Percentiles rank a stretch among this genome's conserved stretches.
These are phyloP conservation scores for Brachionus sp. DNA, from an alignment of 1,140 invertebrate species.

Conservation along the genomic window DNA sequence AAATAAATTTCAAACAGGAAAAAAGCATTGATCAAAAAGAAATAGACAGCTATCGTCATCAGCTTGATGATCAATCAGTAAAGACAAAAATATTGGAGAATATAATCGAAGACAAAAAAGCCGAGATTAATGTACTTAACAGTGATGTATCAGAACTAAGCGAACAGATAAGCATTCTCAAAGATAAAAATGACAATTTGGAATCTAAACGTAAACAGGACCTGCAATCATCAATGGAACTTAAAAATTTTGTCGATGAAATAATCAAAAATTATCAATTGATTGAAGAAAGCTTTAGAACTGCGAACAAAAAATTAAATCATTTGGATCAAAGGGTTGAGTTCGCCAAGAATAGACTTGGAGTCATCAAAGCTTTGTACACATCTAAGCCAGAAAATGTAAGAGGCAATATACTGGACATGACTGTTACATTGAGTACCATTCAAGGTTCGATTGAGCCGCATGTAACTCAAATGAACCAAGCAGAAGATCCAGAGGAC, in stretches of 20 bases:
- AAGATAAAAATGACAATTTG: conserved; percentile 5
- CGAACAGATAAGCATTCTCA: conserved; percentile 9
- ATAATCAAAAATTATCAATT: conserved; percentile 27
- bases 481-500: neutral
- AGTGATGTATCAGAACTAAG: neutral
- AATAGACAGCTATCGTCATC: neutral
- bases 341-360: conserved; percentile 32
- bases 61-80: neutral
- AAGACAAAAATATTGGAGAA: conserved; percentile 11
- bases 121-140: conserved; percentile 5
- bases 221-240: neutral
- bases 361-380: conserved; percentile 40
- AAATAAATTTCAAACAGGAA: conserved; percentile 24
- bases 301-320: conserved; percentile 13
- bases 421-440: neutral
- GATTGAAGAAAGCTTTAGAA: conserved; percentile 34
- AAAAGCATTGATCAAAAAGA: neutral
- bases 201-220: neutral
- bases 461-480: neutral
- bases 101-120: conserved; percentile 23
- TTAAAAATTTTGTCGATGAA: conserved; percentile 33
- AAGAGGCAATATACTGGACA: neutral
- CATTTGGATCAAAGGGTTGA: conserved; percentile 38
- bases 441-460: neutral
- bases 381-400: neutral